phyloP scores from a whole-genome alignment of 2,797 vertebrate species.

The Loriculus beryllinus region DNA sequence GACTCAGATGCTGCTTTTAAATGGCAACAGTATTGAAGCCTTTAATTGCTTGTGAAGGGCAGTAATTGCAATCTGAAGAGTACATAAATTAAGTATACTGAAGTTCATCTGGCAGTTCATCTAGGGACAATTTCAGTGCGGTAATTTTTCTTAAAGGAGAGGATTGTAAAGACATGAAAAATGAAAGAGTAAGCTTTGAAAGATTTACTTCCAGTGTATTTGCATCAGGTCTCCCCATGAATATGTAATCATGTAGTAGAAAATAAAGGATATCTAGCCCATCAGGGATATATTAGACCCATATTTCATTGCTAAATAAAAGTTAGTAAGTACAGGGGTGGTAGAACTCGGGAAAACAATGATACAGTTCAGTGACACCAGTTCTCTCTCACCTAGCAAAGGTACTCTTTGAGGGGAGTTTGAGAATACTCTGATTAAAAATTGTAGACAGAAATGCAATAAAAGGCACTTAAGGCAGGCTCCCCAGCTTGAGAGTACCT shows the following conservation, averaged over 20 bases:
- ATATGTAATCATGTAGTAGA: not conserved
- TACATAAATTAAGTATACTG: not conserved
- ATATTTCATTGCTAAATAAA: not conserved
- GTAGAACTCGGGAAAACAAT: not conserved
- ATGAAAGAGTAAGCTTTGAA: not conserved
- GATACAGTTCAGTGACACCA: not conserved
- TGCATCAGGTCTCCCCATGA: not conserved
- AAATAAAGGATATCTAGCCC: not conserved
- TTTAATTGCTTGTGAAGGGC: not conserved
- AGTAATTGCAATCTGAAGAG: not conserved
- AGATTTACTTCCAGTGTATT: not conserved
- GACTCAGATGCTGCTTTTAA: not conserved
- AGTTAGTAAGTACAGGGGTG: not conserved
- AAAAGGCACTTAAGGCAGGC: not conserved
- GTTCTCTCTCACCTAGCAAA: not conserved
- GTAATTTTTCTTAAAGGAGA: not conserved
- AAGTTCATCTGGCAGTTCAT: not conserved
- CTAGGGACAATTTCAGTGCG: not conserved
- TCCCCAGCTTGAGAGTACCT: not conserved
- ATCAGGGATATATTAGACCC: not conserved
- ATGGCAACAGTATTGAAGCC: not conserved
- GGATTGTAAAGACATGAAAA: not conserved
- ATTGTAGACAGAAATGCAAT: not conserved
- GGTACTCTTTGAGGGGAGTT: not conserved
- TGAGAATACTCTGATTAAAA: not conserved